Conservation (phyloP, 2,888 invertebrate species). For the Cryptocheilus praepositus region DNA sequence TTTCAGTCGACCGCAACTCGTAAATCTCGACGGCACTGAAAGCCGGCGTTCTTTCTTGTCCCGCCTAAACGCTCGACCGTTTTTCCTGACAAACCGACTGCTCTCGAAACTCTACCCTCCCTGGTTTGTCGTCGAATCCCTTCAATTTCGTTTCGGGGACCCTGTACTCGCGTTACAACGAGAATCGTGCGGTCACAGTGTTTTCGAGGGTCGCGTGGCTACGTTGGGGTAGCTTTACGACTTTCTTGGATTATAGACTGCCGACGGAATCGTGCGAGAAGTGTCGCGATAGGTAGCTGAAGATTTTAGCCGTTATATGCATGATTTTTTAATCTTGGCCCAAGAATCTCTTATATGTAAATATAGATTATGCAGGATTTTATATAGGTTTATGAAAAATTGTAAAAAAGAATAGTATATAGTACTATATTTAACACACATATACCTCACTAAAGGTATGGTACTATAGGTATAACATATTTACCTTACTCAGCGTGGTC, state of each 20-base stretch:
- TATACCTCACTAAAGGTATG: too few relatives aligned
- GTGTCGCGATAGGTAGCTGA: constrained; percentile 35
- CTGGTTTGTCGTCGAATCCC: too few relatives aligned
- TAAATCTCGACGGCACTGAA: constrained; percentile 37
- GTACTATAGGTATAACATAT: too few relatives aligned
- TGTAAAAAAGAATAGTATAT: too few relatives aligned
- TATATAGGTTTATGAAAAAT: too few relatives aligned
- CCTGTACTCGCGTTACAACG: constrained; percentile 28
- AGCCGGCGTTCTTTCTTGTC: constrained; percentile 36
- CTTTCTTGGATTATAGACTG: constrained; percentile 40
- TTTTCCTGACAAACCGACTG: constrained; percentile 26
- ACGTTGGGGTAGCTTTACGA: constrained; percentile 48
- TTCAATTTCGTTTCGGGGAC: too few relatives aligned
- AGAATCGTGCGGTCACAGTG: constrained; percentile 14
- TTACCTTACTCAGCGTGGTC: too few relatives aligned
- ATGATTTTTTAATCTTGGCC: too few relatives aligned
- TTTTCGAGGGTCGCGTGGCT: constrained; percentile 47
- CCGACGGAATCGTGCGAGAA: constrained; percentile 16
- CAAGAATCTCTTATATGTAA: too few relatives aligned
- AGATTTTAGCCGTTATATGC: too few relatives aligned
- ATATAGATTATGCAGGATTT: too few relatives aligned
- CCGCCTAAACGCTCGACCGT: constrained; percentile 9
- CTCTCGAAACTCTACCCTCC: constrained; percentile 45
- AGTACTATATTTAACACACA: too few relatives aligned
- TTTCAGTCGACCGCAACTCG: constrained; percentile 24